These are phyloP conservation scores for Carollia perspicillata DNA, from an alignment of 2,113 vertebrate genomes.

Conservation along the genomic window DNA sequence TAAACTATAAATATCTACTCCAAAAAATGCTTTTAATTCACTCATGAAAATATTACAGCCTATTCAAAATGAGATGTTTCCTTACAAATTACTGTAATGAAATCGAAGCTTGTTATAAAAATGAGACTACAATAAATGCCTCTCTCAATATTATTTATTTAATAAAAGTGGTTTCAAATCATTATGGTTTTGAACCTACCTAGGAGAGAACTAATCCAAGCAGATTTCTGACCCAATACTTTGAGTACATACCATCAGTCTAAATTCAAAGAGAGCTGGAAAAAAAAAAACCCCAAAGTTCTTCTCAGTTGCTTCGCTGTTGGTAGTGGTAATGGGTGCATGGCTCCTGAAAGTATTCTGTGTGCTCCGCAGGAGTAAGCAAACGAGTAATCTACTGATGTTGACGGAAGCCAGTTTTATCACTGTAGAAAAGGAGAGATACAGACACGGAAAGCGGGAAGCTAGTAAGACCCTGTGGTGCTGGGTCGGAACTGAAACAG, in stretches of 20 bases:
- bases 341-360: neutral
- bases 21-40: neutral
- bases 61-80: neutral
- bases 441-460: neutral
- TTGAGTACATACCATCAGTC: neutral
- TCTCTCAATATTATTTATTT: neutral
- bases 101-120: neutral
- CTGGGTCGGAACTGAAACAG: neutral
- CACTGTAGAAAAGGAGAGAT: neutral
- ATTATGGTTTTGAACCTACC: neutral
- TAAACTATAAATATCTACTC: neutral
- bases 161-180: neutral
- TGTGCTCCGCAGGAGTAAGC: no score
- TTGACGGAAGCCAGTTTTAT: neutral
- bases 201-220: neutral
- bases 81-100: neutral
- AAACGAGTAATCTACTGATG: neutral
- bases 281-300: neutral
- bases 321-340: neutral
- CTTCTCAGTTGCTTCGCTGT: neutral
- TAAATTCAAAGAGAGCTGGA: neutral
- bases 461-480: neutral
- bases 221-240: neutral
- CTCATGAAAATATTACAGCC: neutral
- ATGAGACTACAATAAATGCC: neutral